These are phyloP conservation scores for Buphagus erythrorhynchus DNA, from an alignment of 2,797 vertebrate genomes.

Conservation along the genomic window DNA sequence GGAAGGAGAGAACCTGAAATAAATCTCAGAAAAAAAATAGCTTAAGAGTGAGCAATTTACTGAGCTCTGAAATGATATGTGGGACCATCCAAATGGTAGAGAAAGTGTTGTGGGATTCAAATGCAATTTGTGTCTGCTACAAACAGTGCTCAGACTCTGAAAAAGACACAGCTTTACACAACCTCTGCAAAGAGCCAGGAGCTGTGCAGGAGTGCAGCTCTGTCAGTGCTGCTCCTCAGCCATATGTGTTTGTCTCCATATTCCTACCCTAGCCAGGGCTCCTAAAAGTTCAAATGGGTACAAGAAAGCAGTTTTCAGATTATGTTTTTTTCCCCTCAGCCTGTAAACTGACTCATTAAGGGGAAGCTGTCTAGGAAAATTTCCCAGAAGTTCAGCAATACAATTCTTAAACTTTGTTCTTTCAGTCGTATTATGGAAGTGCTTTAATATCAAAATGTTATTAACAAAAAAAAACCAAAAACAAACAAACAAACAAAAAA, in stretches of 20 bases:
- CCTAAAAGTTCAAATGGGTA: not conserved
- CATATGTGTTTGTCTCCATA: accelerated
- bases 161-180: not conserved
- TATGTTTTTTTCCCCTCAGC: not conserved
- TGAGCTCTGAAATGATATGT: not conserved
- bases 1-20: not conserved
- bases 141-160: not conserved
- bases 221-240: not conserved
- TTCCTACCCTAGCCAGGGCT: not conserved
- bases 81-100: not conserved
- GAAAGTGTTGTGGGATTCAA: not conserved
- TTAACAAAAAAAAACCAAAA: not conserved
- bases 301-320: not conserved
- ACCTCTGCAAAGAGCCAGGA: not conserved
- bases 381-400: not conserved
- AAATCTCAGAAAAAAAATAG: not conserved
- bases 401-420: not conserved
- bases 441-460: not conserved
- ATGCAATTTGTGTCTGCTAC: not conserved
- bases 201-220: not conserved
- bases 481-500: too few relatives aligned
- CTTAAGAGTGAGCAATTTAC: not conserved
- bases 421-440: not conserved
- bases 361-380: not conserved
- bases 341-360: not conserved